Evolutionary conservation across 2,888 invertebrate genomes (phyloP).

Genomic region (Netelia fuscicornis): DNA sequence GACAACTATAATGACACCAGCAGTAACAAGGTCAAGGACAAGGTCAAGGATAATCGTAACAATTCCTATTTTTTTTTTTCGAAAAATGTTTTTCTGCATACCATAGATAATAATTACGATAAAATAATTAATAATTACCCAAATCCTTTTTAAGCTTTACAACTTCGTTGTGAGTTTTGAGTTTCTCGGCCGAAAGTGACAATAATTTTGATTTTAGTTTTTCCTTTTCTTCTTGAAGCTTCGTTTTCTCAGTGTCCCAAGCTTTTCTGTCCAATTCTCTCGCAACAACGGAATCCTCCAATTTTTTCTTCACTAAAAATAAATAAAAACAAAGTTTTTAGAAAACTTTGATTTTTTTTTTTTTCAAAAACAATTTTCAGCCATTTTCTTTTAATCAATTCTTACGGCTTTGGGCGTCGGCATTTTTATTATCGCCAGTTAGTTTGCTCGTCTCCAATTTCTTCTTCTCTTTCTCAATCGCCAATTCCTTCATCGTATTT

Average conservation of each 20-base stretch:
- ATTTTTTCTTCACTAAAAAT: constrained; percentile 85
- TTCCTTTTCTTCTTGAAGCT: constrained; percentile 85
- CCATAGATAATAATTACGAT: constrained; percentile 25
- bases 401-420: constrained; percentile 73
- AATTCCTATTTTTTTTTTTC: background rate
- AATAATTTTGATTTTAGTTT: constrained; percentile 85
- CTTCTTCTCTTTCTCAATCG: constrained; percentile 85
- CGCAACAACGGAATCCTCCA: constrained; percentile 85
- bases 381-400: constrained; percentile 41
- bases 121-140: constrained; percentile 83
- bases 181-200: constrained; percentile 85
- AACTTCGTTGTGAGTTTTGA: constrained; percentile 87
- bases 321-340: background rate
- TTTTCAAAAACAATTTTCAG: constrained; percentile 45
- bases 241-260: constrained; percentile 86
- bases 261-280: constrained; percentile 79
- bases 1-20: background rate
- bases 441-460: constrained; percentile 84
- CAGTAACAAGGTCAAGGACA: background rate
- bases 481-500: constrained; percentile 76
- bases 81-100: constrained; percentile 33
- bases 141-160: constrained; percentile 87
- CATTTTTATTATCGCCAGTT: constrained; percentile 67
- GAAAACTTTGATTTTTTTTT: background rate
- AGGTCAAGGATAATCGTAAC: background rate